A percentile compares a stretch with the other conserved stretches of the same genome.
These are phyloP conservation scores for Marcusenius ussheri DNA, from an alignment of 2,113 vertebrate genomes.

Conservation along the genomic window DNA sequence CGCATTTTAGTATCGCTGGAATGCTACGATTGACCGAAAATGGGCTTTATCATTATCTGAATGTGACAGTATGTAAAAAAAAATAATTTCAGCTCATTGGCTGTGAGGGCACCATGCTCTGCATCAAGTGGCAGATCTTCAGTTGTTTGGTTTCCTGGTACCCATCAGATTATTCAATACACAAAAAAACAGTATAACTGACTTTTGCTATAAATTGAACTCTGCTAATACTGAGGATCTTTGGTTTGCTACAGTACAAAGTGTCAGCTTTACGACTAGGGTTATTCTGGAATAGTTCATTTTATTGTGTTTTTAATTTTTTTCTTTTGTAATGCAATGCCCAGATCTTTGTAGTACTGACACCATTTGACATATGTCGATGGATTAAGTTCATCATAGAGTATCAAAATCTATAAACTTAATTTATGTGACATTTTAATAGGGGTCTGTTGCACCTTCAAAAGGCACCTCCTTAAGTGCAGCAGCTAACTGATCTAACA, in stretches of 20 bases:
- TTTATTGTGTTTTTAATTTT: neutral
- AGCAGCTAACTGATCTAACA: neutral
- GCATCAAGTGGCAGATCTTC: neutral
- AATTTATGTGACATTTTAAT: neutral
- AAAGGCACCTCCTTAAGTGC: neutral
- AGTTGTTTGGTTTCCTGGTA: neutral
- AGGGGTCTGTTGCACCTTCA: neutral
- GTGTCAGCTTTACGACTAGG: neutral
- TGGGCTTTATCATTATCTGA: neutral
- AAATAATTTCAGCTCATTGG: neutral
- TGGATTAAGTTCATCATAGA: neutral
- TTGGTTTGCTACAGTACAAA: neutral
- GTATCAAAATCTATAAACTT: neutral
- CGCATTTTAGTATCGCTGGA: constrained; percentile 17
- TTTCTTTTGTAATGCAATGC: neutral
- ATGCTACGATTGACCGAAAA: neutral
- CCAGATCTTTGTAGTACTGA: neutral
- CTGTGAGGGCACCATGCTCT: neutral
- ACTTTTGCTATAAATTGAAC: neutral
- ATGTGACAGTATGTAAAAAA: neutral
- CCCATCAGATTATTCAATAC: neutral
- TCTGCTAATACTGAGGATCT: neutral
- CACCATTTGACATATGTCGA: neutral
- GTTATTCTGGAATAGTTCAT: neutral
- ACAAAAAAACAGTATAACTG: neutral